A percentile compares a stretch with the other conserved stretches of the same genome.
phyloP scores from a whole-genome alignment of 2,797 vertebrate genomes.

The Eulemur albifrons region DNA sequence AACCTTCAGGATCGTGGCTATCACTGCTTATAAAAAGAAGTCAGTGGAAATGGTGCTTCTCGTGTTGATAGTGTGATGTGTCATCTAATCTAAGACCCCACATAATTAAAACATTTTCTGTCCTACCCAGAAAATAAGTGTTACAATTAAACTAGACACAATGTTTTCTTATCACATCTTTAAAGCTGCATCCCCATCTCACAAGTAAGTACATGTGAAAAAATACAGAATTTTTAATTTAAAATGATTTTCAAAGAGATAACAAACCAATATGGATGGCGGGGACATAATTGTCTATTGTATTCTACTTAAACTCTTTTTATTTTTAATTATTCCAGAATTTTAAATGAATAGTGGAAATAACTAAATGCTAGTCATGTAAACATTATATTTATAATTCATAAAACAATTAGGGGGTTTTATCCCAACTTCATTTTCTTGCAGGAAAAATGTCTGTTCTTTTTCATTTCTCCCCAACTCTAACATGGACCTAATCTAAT shows the following conservation, averaged over 20 bases:
- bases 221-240: background rate
- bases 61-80: background rate
- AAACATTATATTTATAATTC: background rate
- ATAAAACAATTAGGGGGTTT: background rate
- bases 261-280: too few relatives aligned
- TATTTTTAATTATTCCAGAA: background rate
- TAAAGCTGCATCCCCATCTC: background rate
- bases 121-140: background rate
- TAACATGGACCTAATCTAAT: background rate
- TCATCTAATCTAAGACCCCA: background rate
- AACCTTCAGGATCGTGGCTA: background rate
- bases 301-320: background rate
- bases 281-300: background rate
- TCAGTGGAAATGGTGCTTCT: background rate
- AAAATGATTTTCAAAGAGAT: background rate
- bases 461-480: background rate
- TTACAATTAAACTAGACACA: background rate
- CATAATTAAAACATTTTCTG: background rate
- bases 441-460: background rate
- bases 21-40: background rate
- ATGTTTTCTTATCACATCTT: background rate
- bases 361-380: background rate
- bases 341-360: background rate
- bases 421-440: background rate
- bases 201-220: background rate